These are phyloP conservation scores for Pseudobourletiella spinata DNA, from an alignment of 1,140 invertebrate species.

Conservation along the genomic window DNA sequence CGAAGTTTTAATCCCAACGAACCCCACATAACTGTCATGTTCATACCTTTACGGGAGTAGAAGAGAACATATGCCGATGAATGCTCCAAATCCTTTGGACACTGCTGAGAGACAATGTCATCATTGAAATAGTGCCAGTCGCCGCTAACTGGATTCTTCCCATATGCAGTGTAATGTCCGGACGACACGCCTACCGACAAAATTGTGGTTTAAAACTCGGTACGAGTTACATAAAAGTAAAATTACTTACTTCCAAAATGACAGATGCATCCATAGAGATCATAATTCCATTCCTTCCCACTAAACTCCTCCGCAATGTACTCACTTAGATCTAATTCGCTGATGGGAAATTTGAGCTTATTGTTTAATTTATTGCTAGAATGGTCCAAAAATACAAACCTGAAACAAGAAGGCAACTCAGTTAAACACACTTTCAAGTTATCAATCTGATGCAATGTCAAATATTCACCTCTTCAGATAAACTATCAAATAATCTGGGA, in stretches of 20 bases:
- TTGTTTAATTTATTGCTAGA: conserved; percentile 59
- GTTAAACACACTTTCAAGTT: background rate
- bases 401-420: conserved; percentile 10
- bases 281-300: conserved; percentile 42
- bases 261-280: conserved; percentile 60
- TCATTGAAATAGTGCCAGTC: conserved; percentile 63
- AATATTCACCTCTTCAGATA: conserved; percentile 56
- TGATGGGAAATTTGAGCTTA: conserved; percentile 56
- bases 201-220: background rate
- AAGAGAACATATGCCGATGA: conserved; percentile 61
- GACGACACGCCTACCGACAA: conserved; percentile 49
- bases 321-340: conserved; percentile 46
- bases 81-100: conserved; percentile 54
- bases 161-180: conserved; percentile 61
- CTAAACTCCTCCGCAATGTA: conserved; percentile 38
- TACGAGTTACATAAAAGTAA: background rate
- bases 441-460: background rate
- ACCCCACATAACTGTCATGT: background rate
- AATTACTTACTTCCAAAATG: conserved; percentile 55
- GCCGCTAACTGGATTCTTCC: conserved; percentile 52
- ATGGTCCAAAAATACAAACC: conserved; percentile 59
- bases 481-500: conserved; percentile 60
- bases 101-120: conserved; percentile 49
- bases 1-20: too few relatives aligned
- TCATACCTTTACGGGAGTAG: conserved; percentile 52